Conservation (phyloP, 2,797 vertebrate species). For the Balearica regulorum region DNA sequence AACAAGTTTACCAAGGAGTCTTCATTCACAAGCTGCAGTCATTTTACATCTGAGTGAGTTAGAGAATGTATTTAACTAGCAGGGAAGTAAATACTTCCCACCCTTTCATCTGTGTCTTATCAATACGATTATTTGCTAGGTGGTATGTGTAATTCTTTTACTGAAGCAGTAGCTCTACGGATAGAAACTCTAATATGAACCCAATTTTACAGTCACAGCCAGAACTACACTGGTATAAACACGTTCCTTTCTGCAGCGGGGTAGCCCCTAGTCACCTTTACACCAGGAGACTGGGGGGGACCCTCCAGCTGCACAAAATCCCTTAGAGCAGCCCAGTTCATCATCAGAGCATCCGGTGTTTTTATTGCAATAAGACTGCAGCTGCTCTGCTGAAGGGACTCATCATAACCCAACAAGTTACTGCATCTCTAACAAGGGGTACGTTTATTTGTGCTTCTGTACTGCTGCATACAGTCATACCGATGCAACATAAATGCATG, state of each 20-base stretch:
- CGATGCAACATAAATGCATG: fast-evolving
- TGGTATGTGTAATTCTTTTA: neutral
- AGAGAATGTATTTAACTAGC: neutral
- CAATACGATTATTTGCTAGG: neutral
- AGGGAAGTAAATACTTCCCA: neutral
- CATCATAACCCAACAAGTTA: neutral
- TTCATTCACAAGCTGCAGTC: neutral
- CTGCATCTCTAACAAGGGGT: neutral
- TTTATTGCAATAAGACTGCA: neutral
- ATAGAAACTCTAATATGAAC: neutral
- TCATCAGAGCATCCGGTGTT: neutral
- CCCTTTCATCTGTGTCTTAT: neutral
- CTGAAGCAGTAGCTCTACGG: neutral
- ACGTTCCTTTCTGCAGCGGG: fast-evolving
- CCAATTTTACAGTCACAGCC: neutral
- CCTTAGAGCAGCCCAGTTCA: neutral
- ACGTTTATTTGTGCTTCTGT: neutral
- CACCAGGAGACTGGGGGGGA: neutral
- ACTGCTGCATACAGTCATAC: neutral
- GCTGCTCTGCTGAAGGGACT: neutral
- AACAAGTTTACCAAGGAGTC: neutral
- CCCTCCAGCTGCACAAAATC: neutral
- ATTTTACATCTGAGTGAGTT: neutral
- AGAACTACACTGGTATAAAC: neutral
- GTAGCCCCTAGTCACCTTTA: neutral